Conservation (phyloP, 2,797 vertebrate genomes). For the Bradypodion pumilum region DNA sequence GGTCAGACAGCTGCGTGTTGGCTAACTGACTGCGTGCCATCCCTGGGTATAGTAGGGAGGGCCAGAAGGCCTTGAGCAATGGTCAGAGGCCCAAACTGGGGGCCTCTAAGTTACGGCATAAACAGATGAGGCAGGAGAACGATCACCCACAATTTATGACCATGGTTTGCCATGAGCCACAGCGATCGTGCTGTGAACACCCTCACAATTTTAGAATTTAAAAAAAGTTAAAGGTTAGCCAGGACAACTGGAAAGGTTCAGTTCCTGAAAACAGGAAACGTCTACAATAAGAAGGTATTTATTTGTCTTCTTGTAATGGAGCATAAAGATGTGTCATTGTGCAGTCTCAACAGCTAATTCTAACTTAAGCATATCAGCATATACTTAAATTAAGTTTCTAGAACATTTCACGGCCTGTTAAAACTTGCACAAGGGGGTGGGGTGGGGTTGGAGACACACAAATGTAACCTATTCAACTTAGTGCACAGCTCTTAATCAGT, state of each 20-base stretch:
- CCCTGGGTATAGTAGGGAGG: no score
- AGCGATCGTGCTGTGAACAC: no score
- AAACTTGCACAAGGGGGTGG: conserved; percentile 57
- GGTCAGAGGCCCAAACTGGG: no score
- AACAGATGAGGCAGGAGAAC: no score
- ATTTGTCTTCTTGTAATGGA: conserved; percentile 72
- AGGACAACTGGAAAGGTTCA: conserved; percentile 66
- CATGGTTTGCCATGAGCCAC: no score
- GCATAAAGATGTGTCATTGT: conserved; percentile 75
- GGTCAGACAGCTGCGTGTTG: no score
- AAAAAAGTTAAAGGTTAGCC: conserved; percentile 39
- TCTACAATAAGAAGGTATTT: conserved; percentile 73
- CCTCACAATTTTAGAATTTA: no score
- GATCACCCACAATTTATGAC: no score
- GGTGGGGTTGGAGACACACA: conserved; percentile 37
- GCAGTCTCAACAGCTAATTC: conserved; percentile 55
- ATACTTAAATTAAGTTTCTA: conserved; percentile 48
- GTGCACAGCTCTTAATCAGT: conserved; percentile 69
- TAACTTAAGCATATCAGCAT: conserved; percentile 52
- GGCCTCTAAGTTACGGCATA: no score
- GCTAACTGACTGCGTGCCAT: no score
- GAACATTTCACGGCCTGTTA: conserved; percentile 50
- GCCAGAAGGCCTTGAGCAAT: no score
- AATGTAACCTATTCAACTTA: conserved; percentile 56
- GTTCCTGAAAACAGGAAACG: conserved; percentile 77